These are phyloP conservation scores for Muntiacus reevesi DNA, from an alignment of 2,113 vertebrate genomes.

Conservation along the genomic window DNA sequence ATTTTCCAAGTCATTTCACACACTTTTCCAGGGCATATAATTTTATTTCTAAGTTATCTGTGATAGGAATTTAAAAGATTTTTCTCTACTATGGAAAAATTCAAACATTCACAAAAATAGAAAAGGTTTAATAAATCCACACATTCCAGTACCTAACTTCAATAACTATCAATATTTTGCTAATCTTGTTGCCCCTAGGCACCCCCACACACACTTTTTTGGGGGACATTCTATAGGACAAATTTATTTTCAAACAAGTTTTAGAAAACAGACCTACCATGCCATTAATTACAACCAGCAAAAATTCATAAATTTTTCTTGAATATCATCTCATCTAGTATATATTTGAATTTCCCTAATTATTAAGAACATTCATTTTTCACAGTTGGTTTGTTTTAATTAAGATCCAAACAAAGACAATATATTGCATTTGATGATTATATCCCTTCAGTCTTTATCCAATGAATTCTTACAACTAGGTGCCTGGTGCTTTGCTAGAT, in stretches of 20 bases:
- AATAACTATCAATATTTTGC: background rate
- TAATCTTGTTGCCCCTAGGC: background rate
- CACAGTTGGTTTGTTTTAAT: background rate
- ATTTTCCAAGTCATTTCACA: background rate
- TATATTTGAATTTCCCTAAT: background rate
- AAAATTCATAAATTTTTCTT: background rate
- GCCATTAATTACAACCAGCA: background rate
- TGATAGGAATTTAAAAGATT: background rate
- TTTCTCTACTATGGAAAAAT: background rate
- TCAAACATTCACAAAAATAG: background rate
- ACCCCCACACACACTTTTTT: background rate
- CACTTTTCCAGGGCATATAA: background rate
- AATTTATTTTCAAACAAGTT: background rate
- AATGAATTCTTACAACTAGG: too few relatives aligned
- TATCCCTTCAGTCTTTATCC: background rate
- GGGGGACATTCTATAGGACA: background rate
- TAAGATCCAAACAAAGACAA: background rate
- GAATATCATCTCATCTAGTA: background rate
- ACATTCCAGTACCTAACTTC: background rate
- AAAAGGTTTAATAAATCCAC: background rate
- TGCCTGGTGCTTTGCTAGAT: background rate
- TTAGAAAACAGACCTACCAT: background rate
- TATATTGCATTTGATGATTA: background rate
- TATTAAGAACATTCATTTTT: background rate
- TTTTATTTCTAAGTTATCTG: background rate